Conservation (phyloP, 1,140 invertebrate genomes). For the Pissodes strobi region DNA sequence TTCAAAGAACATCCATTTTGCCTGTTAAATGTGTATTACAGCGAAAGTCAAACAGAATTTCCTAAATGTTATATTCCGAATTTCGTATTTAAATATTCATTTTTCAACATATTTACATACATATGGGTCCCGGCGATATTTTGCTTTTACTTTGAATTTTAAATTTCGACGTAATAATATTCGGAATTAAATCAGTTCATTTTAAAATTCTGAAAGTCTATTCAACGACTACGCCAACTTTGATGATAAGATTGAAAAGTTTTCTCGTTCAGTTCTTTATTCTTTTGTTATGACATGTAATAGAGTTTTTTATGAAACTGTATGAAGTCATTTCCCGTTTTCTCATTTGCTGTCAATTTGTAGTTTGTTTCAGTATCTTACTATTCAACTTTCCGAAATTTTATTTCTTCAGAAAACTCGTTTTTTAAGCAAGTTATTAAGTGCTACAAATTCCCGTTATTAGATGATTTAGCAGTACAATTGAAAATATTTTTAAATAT, state of each 20-base stretch:
- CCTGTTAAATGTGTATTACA: constrained; percentile 23
- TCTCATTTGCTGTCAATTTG: neutral
- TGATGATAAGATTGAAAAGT: constrained; percentile 54
- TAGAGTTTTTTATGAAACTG: constrained; percentile 13
- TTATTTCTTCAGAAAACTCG: too few relatives aligned
- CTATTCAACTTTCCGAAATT: too few relatives aligned
- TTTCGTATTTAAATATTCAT: constrained; percentile 55
- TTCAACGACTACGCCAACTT: constrained; percentile 46
- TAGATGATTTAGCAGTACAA: too few relatives aligned
- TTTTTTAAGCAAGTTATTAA: too few relatives aligned
- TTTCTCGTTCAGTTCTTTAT: constrained; percentile 40
- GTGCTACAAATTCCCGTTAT: too few relatives aligned
- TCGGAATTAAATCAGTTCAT: constrained; percentile 57
- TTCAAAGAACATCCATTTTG: constrained; percentile 12
- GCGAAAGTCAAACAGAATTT: constrained; percentile 32
- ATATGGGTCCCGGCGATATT: constrained; percentile 55
- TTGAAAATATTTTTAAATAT: too few relatives aligned
- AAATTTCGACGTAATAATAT: constrained; percentile 57
- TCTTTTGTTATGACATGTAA: constrained; percentile 29
- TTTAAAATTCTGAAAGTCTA: constrained; percentile 52
- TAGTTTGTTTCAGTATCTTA: too few relatives aligned
- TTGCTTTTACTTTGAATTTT: constrained; percentile 57
- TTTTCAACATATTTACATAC: constrained; percentile 55
- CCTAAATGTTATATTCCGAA: constrained; percentile 32
- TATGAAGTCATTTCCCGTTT: constrained; percentile 1